A percentile compares a stretch with the other conserved stretches of the same genome.
Conservation (phyloP, 2,797 vertebrate genomes). For the Sitta carolinensis region DNA sequence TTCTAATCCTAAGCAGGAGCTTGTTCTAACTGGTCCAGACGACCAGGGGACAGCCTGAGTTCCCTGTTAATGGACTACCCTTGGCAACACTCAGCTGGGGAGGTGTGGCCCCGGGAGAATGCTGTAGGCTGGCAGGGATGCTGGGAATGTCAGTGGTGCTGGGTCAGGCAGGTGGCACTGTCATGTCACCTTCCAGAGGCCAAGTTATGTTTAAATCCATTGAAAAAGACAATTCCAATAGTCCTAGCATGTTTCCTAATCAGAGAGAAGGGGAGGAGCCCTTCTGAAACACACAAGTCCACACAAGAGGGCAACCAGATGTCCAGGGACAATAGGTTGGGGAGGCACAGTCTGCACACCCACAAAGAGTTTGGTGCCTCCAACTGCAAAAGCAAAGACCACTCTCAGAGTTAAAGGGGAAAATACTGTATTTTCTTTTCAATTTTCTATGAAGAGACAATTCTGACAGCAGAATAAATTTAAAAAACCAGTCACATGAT, state of each 20-base stretch:
- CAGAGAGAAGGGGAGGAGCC: background rate
- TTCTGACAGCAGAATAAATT: slow-evolving; percentile 44
- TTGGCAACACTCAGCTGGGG: background rate
- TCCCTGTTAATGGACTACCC: background rate
- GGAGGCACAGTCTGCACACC: background rate
- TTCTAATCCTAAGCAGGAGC: background rate
- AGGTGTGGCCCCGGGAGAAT: background rate
- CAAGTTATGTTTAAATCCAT: background rate
- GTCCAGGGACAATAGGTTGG: fast-evolving
- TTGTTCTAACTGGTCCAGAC: background rate
- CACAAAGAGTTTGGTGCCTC: background rate
- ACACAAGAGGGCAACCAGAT: fast-evolving
- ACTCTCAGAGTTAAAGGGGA: background rate
- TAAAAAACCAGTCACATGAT: background rate
- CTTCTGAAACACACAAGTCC: background rate
- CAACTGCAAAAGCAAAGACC: background rate
- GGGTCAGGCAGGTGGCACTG: background rate
- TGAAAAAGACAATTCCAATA: background rate
- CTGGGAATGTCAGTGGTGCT: background rate
- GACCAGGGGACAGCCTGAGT: background rate
- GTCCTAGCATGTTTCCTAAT: background rate
- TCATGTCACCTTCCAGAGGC: background rate
- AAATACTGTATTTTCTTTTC: slow-evolving; percentile 52
- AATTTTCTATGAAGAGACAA: slow-evolving; percentile 39
- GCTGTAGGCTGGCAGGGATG: background rate